phyloP scores from a whole-genome alignment of 2,888 invertebrate species.

The Agrochola lychnidis region DNA sequence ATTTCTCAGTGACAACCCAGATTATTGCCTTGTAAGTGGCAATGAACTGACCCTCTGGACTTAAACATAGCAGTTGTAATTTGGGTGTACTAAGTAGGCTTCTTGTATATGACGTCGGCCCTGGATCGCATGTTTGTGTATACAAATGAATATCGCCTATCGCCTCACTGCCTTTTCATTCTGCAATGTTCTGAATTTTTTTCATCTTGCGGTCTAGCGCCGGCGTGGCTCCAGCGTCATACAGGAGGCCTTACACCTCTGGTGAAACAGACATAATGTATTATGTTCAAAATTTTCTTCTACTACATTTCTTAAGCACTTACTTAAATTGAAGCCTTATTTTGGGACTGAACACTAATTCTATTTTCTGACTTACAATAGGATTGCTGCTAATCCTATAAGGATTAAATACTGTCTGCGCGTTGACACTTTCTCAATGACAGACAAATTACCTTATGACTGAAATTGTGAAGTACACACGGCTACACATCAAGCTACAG shows the following conservation, averaged over 20 bases:
- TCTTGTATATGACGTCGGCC: too few relatives aligned
- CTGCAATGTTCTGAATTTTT: too few relatives aligned
- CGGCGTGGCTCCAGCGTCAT: too few relatives aligned
- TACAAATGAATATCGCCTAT: too few relatives aligned
- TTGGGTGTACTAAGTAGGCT: background rate
- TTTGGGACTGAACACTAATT: conserved; percentile 9
- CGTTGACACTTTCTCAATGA: background rate
- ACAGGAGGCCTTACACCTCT: background rate
- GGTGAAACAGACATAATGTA: background rate
- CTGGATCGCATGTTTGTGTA: too few relatives aligned
- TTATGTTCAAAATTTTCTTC: background rate
- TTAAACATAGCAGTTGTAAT: background rate
- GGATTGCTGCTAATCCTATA: conserved; percentile 27
- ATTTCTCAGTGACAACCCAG: background rate
- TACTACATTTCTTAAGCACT: background rate
- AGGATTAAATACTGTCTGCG: background rate
- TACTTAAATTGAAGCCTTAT: conserved; percentile 30
- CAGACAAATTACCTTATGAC: background rate
- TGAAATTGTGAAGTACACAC: too few relatives aligned
- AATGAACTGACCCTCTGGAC: background rate
- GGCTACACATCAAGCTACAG: too few relatives aligned
- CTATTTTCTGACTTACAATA: background rate
- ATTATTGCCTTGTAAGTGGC: background rate
- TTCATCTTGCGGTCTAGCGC: too few relatives aligned
- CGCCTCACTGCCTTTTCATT: too few relatives aligned